Base-by-base conservation (phyloP, 2,113 vertebrate genomes). In the Trematomus loennbergii region DNA sequence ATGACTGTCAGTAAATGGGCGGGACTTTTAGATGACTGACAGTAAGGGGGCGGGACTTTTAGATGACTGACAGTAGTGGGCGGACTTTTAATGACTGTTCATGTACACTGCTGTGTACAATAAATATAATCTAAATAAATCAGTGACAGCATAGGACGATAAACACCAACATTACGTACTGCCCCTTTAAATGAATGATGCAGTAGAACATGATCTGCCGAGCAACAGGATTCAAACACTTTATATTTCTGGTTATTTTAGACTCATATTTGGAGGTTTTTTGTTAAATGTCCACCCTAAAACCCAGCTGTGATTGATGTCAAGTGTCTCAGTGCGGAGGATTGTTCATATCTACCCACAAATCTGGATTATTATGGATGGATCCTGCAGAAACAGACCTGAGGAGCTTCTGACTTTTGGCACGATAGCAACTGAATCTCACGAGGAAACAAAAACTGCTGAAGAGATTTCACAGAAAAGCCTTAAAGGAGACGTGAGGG, bases 371-470 rank as follows among this genome's bases (percentile, higher is more conserved):
- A 16, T 45, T 0, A 7, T 36, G 18, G 13, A 16, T 45, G 22
- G 22, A 12, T 15, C 5, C 4, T 15, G 12, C 4, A 20, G 10
- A 20, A 12, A 6, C 49, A 53, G 10, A 68, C 29, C 4, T 1
- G 53, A 46, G 53, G 10, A 58, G 67, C 17, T 10, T 49, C 11
- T 40, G 66, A n/a, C 66, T 25, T 13, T 84, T 72, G 66, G 81
- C 81, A 87, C 65, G 64, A 48, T n/a, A 75, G 20, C 61, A 75
- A 75, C 61, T 67, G 60, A 76, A 81, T 81, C 29, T 70, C 20
- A 12, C n/a, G 15, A 25, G n/a, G 15, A 52, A 61, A 20, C 12
- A 60, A 5, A 1, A 57, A 58, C 43, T 40, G 43, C 43, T 22
- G 15, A 45, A 13, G 2, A 3, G 9, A 17, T 36, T 53, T 67